Conservation (phyloP, 2,888 invertebrate genomes). For the Bembecia ichneumoniformis region DNA sequence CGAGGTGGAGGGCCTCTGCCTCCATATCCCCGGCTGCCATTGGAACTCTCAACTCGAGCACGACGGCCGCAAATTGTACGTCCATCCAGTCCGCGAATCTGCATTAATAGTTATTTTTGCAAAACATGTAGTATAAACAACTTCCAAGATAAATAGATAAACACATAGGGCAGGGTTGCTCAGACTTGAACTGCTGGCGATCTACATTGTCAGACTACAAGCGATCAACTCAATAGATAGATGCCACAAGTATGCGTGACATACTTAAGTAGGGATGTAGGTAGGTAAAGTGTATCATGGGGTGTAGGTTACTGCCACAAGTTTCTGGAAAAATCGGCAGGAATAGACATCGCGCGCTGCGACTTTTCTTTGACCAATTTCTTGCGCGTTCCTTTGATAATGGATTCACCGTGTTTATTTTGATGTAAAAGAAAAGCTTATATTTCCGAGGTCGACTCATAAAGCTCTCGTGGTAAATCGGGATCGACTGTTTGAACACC, state of each 20-base stretch:
- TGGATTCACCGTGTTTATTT: no score
- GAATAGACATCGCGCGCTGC: no score
- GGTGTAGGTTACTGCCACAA: no score
- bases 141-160: background rate
- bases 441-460: background rate
- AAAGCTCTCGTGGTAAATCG: background rate
- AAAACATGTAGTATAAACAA: background rate
- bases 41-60: slow-evolving; percentile 93
- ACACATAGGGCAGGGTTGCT: no score
- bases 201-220: background rate
- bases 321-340: no score
- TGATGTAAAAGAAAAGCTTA: background rate
- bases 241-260: no score
- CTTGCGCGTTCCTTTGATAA: no score
- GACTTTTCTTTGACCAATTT: no score
- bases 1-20: slow-evolving; percentile 74
- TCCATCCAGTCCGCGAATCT: slow-evolving; percentile 77
- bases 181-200: background rate
- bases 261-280: no score
- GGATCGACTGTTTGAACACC: background rate
- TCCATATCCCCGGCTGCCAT: slow-evolving; percentile 79
- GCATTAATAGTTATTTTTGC: slow-evolving; percentile 1
- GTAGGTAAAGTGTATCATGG: no score
- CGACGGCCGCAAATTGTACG: slow-evolving; percentile 90
- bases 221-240: no score